Evolutionary conservation across 2,113 vertebrate species (phyloP).

Genomic region (Grammomys surdaster): DNA sequence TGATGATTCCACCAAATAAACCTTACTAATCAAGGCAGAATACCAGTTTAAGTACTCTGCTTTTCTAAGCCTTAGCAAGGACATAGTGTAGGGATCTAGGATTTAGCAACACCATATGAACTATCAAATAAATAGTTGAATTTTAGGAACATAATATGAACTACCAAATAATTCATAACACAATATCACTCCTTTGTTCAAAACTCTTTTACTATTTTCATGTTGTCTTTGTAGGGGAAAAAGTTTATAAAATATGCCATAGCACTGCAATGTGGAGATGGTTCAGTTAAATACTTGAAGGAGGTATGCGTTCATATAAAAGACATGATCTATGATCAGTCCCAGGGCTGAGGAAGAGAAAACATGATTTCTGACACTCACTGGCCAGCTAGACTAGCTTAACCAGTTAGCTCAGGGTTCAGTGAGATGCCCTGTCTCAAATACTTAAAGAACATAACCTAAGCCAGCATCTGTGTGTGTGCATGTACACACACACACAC

Average conservation of each 20-base stretch:
- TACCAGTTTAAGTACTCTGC: not conserved
- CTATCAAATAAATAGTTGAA: no score
- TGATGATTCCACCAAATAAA: not conserved
- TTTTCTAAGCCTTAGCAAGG: not conserved
- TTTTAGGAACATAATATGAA: no score
- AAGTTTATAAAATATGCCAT: slow-evolving; percentile 5
- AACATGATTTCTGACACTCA: not conserved
- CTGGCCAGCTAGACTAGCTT: not conserved
- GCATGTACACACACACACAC: no score
- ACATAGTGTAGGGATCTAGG: not conserved
- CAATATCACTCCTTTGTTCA: not conserved
- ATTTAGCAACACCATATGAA: not conserved
- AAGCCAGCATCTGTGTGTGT: no score
- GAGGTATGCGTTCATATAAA: not conserved
- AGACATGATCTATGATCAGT: not conserved
- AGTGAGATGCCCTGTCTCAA: no score
- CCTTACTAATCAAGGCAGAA: not conserved
- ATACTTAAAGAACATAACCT: not conserved
- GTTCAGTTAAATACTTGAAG: not conserved
- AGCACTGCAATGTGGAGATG: not conserved
- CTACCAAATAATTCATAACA: not conserved
- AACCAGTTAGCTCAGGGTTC: not conserved
- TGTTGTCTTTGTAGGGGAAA: not conserved
- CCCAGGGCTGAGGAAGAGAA: not conserved
- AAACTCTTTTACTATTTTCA: not conserved